phyloP scores from a whole-genome alignment of 2,888 invertebrate genomes.

The Meandrusa payeni region DNA sequence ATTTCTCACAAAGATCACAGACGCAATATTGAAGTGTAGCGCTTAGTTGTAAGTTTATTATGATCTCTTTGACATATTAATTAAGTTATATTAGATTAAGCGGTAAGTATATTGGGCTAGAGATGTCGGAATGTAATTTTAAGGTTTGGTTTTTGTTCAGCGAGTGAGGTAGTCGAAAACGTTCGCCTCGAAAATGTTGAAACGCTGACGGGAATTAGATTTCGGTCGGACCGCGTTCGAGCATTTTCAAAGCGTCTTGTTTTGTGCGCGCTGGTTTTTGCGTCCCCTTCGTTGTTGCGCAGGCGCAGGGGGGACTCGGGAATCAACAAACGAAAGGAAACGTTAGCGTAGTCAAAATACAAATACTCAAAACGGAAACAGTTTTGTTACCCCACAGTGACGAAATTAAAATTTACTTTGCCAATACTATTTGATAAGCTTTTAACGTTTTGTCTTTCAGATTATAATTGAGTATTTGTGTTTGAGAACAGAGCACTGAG shows the following conservation, averaged over 20 bases:
- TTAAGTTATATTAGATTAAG: constrained; percentile 65
- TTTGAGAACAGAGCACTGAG: constrained; percentile 51
- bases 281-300: constrained; percentile 2
- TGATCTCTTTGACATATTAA: constrained; percentile 77
- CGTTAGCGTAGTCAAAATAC: constrained; percentile 57
- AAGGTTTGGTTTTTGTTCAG: constrained; percentile 31
- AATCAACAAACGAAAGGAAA: constrained; percentile 24
- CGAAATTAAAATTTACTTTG: constrained; percentile 34
- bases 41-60: constrained; percentile 75
- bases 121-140: constrained; percentile 35
- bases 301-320: constrained; percentile 13
- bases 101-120: constrained; percentile 37
- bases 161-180: constrained; percentile 41
- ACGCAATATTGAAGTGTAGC: constrained; percentile 63
- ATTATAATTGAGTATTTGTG: constrained; percentile 70
- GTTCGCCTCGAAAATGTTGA: constrained; percentile 47
- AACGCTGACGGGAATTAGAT: constrained; percentile 56
- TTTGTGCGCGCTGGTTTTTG: constrained; percentile 10
- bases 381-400: constrained; percentile 48
- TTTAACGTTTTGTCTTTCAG: constrained; percentile 27
- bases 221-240: constrained; percentile 43
- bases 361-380: constrained; percentile 66
- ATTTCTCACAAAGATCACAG: constrained; percentile 23
- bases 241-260: constrained; percentile 50
- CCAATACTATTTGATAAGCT: constrained; percentile 33